These are phyloP conservation scores for Lasioglossum morio DNA, from an alignment of 2,888 invertebrate genomes.

Conservation along the genomic window DNA sequence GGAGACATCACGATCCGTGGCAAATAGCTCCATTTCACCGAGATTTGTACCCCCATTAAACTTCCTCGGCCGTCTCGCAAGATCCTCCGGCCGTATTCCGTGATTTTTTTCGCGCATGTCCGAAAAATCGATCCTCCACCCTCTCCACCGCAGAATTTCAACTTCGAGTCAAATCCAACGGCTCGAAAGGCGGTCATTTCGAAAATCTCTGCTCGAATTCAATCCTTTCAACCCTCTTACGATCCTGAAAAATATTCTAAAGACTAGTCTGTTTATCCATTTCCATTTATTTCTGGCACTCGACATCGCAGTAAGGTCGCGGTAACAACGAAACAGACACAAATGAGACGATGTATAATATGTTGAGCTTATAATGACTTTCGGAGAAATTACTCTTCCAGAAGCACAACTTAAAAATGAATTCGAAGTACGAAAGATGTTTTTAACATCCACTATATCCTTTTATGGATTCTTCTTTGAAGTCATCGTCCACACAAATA, in stretches of 20 bases:
- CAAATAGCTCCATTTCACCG: constrained; percentile 74
- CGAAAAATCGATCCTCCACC: not conserved
- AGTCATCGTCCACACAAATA: no score
- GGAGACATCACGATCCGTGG: constrained; percentile 63
- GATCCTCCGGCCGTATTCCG: constrained; percentile 64
- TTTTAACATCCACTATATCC: no score
- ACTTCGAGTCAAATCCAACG: not conserved
- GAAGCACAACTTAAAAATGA: no score
- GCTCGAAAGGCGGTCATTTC: not conserved
- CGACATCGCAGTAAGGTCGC: no score
- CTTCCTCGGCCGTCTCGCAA: constrained; percentile 55
- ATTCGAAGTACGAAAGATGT: no score
- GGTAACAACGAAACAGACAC: no score
- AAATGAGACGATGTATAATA: no score
- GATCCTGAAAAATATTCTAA: no score
- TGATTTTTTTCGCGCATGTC: constrained; percentile 32
- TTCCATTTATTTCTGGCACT: not conserved
- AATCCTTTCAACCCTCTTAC: no score
- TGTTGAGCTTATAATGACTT: no score
- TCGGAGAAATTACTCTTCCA: not conserved
- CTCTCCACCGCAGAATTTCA: not conserved
- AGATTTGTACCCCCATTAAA: constrained; percentile 79
- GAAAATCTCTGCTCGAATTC: not conserved
- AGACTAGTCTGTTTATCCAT: not conserved
- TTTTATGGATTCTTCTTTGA: no score